Base-by-base conservation (phyloP, 2,888 invertebrate species). In the Drosophila nr. perissopoda region DNA sequence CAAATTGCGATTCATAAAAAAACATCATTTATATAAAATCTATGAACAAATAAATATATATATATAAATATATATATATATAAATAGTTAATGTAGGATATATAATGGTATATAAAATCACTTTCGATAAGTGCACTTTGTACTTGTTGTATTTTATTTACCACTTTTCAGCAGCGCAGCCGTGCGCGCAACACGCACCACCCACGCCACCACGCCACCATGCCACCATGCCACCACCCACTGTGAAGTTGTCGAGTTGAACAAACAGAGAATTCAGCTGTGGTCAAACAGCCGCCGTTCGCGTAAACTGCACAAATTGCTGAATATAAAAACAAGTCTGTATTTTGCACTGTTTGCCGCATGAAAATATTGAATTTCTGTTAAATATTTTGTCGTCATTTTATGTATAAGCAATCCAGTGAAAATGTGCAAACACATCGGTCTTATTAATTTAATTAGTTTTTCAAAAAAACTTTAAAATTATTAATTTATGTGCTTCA, bases 161-260 rank as follows among this genome's bases (percentile, higher is more conserved):
- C 75, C 76, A 65, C 71, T 75, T 81, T 82, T 83, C 74, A 82
- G 82, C 84, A 82, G 79, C 69, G 72, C 61, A 69, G 27, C n/a
- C 64, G 64, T 64, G 74, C 74, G 25, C 68, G 46, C 38, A 25
- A 13, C 56, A 56, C 38, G 27, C 36, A 38, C 36, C 27, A 38
- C 18, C 31, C 5, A 18, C 29, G 18, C 18, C 11, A 31, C 6
- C n/a, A 2, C 29, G 10, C 5, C 2, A 31, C 31, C 10, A 31
- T 10, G 31, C 29, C 29, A 29, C 48, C 16, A 18, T 3, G 38
- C 18, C 16, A 7, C 52, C 34, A 34, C 16, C 21, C 33, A 46
- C 49, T 42, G 21, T 38, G 29, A 59, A 59, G 46, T 59, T 72
- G 72, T 59, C 52, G 36, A n/a, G 31, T 36, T 48, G 34, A 62